Evolutionary conservation across 2,113 vertebrate species (phyloP).

Genomic region (Pelodiscus sinensis): DNA sequence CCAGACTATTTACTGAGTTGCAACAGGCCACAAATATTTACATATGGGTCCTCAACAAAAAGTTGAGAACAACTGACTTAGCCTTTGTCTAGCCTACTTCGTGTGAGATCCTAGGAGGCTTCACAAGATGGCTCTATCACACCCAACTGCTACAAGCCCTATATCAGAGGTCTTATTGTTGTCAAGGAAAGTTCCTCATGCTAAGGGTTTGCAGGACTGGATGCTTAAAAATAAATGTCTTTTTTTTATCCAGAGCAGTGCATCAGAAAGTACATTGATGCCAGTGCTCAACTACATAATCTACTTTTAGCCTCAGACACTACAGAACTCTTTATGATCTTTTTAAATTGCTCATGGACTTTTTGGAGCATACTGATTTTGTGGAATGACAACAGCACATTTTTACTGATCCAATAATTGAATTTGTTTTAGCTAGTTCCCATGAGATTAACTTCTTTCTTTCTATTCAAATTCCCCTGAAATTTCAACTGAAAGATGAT

Average conservation of each 20-base stretch:
- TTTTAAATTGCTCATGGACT: not conserved
- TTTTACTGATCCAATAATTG: not conserved
- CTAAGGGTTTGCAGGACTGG: not conserved
- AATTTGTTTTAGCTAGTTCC: not conserved
- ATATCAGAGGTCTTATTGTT: not conserved
- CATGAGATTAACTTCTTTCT: not conserved
- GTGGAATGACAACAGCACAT: not conserved
- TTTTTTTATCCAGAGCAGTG: not conserved
- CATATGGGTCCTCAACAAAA: not conserved
- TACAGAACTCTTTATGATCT: not conserved
- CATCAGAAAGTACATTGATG: not conserved
- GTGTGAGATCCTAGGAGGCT: not conserved
- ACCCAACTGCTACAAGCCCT: not conserved
- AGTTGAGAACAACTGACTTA: not conserved
- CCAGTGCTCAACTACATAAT: not conserved
- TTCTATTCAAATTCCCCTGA: not conserved
- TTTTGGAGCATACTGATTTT: not conserved
- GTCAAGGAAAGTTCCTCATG: not conserved
- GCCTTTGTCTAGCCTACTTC: not conserved
- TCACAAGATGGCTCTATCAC: not conserved
- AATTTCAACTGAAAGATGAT: not conserved
- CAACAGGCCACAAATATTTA: not conserved
- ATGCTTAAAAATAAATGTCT: not conserved
- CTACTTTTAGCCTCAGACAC: not conserved
- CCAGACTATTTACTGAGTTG: not conserved